Base-by-base conservation (phyloP, 2,888 invertebrate species). In the Pseudolycoriella hygida region DNA sequence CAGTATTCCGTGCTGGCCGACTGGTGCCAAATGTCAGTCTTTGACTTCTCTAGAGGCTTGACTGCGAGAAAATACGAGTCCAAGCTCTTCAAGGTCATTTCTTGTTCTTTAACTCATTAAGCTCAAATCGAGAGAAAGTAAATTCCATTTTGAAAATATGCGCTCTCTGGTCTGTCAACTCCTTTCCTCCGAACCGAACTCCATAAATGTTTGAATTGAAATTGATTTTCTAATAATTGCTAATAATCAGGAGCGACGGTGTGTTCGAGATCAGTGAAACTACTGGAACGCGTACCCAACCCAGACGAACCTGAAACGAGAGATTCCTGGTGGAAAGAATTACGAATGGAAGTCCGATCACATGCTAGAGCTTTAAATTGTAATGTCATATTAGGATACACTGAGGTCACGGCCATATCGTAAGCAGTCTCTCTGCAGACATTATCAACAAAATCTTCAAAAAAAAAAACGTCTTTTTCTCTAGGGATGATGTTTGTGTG, bases 261-360 rank as follows among this genome's bases (percentile, higher is more conserved):
- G 30, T 82, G 83, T 50, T 82, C 88, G 0, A 71, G 85, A 60
- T 90, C 77, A 45, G 92, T 77, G 44, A 90, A 90, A 64, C 66
- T 89, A 20, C 63, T 90, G 40, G 85, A 85, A 59, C 71, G 84
- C 52, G 81, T 85, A 47, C 77, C 80, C 40, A 86, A 84, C 63
- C 73, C 82, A 43, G 88, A 92, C 54, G 93, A 93, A 61, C 86
- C 88, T 14, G 90, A 90, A 58, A 81, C 85, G 3, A 73, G 94
- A 38, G 93, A 94, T 56, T 81, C 83, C 2, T 96, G 96, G 93
- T 97, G 97, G 96, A 88, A 85, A 1, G 94, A 97, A 66, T 71
- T 97, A 18, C 69, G 97, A 43, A 90, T 90, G 62, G 97, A 97
- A 70, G 82, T 97, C 47, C 73, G 93, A 1, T 90, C 94, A 3